A percentile compares a stretch with the other conserved stretches of the same genome.
Evolutionary conservation across 2,888 invertebrate genomes (phyloP).

Genomic region (Drosophila basisetae): DNA sequence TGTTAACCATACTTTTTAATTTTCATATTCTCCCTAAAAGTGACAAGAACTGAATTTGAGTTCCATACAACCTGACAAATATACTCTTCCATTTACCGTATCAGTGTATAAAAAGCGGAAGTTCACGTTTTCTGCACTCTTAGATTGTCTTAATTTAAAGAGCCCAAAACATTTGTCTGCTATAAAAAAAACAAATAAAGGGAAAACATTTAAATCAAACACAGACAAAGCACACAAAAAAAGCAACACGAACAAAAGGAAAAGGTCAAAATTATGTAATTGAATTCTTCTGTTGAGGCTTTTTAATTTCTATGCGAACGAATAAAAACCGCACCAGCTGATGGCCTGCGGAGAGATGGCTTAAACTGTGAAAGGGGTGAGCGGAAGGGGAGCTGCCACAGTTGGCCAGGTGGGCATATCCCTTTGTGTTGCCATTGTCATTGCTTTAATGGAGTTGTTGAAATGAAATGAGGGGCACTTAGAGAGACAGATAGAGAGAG

Average conservation of each 20-base stretch:
- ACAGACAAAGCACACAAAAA: constrained; percentile 28
- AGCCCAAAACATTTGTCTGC: constrained; percentile 24
- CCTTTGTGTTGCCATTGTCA: constrained; percentile 41
- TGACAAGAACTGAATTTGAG: neutral
- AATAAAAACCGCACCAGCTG: constrained; percentile 27
- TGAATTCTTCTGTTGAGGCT: constrained; percentile 72
- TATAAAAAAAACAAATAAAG: constrained; percentile 6
- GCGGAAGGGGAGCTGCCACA: neutral
- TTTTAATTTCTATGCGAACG: constrained; percentile 56
- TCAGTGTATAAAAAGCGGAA: neutral
- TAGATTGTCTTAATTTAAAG: constrained; percentile 26
- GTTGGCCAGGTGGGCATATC: constrained; percentile 6
- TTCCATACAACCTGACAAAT: neutral
- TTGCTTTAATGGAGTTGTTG: constrained; percentile 64
- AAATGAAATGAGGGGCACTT: constrained; percentile 53
- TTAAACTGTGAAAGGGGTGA: neutral
- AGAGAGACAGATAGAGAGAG: neutral
- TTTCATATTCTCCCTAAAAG: neutral
- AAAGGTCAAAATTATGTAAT: constrained; percentile 64
- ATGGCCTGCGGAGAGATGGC: constrained; percentile 16
- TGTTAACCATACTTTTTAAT: neutral
- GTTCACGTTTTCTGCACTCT: constrained; percentile 18
- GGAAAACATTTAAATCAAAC: constrained; percentile 49
- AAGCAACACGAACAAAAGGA: constrained; percentile 6
- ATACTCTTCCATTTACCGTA: neutral